These are phyloP conservation scores for Thamnaconus septentrionalis DNA, from an alignment of 2,113 vertebrate species.

Conservation along the genomic window DNA sequence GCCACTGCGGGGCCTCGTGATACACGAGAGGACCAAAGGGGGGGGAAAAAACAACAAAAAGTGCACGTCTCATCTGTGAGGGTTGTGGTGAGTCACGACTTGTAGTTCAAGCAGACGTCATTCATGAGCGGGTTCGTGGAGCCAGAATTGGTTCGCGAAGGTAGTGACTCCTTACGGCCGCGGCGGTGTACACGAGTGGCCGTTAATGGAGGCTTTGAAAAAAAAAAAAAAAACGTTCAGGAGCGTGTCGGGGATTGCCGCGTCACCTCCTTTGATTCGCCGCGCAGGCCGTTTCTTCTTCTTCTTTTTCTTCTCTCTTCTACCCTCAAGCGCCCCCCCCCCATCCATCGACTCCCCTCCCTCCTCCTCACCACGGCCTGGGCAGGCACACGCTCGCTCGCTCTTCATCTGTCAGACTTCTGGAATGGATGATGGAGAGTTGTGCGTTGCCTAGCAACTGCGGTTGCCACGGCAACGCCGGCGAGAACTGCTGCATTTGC, in stretches of 20 bases:
- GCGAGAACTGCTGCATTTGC: slow-evolving; percentile 68
- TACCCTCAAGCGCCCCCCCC: background rate
- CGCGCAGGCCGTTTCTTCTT: background rate
- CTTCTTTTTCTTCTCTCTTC: background rate
- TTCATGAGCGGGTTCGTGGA: no score
- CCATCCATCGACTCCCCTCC: background rate
- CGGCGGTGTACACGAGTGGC: background rate
- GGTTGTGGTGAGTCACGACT: no score
- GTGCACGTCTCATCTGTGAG: no score
- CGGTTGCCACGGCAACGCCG: slow-evolving; percentile 69
- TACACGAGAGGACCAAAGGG: no score
- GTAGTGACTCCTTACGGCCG: background rate
- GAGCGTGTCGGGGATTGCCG: background rate
- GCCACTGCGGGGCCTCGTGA: no score
- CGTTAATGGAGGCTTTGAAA: background rate
- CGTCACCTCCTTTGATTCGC: slow-evolving; percentile 19
- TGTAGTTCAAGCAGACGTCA: no score
- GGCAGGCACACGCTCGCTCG: slow-evolving; percentile 51
- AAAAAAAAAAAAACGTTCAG: background rate
- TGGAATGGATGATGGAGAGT: slow-evolving; percentile 82
- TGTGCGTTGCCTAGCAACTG: slow-evolving; percentile 81
- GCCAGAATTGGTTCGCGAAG: background rate
- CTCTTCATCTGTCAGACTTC: slow-evolving; percentile 80
- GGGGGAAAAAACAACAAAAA: no score
- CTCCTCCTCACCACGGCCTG: slow-evolving; percentile 28